Evolutionary conservation across 2,888 invertebrate genomes (phyloP).

Genomic region (Argynnis bischoffii): DNA sequence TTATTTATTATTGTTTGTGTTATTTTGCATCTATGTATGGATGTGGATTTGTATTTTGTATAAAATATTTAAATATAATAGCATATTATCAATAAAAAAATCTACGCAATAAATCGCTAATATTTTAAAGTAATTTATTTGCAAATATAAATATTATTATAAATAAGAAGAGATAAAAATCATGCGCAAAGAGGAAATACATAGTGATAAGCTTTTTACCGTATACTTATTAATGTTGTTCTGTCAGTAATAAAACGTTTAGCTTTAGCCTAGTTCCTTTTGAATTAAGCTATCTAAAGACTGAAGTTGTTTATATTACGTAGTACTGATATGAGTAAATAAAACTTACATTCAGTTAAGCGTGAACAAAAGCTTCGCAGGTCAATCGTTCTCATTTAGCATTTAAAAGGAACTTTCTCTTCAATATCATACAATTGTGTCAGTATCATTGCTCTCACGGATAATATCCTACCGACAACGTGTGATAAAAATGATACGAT

Average conservation of each 20-base stretch:
- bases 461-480: constrained; percentile 41
- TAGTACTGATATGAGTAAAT: neutral
- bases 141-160: neutral
- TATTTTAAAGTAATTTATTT: constrained; percentile 9
- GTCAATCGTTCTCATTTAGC: constrained; percentile 31
- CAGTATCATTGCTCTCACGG: constrained; percentile 43
- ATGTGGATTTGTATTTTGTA: neutral
- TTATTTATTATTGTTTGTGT: neutral
- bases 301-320: neutral
- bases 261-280: neutral
- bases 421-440: constrained; percentile 43
- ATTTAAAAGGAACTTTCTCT: constrained; percentile 43
- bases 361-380: constrained; percentile 21
- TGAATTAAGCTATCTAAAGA: neutral
- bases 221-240: constrained; percentile 2
- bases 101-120: neutral
- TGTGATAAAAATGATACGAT: constrained; percentile 30
- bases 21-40: neutral
- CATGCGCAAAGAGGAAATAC: constrained; percentile 3
- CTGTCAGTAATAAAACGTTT: constrained; percentile 1
- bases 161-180: constrained; percentile 12
- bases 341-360: neutral
- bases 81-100: neutral
- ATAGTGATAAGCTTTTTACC: constrained; percentile 11
- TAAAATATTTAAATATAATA: neutral